A percentile compares a stretch with the other conserved stretches of the same genome.
These are phyloP conservation scores for Drosophila phalerata DNA, from an alignment of 2,888 invertebrate genomes.

Conservation along the genomic window DNA sequence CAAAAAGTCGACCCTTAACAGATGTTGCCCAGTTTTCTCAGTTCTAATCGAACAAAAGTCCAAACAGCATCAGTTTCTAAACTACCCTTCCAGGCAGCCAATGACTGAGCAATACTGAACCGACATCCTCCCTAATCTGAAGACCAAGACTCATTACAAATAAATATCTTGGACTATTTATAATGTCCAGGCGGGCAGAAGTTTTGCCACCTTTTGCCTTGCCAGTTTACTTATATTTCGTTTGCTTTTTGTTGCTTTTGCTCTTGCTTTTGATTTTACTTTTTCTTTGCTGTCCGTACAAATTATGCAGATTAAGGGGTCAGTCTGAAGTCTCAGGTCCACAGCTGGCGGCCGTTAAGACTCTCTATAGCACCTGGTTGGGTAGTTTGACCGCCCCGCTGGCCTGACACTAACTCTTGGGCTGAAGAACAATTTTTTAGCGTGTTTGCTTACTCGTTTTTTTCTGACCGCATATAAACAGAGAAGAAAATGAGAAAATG, in stretches of 20 bases:
- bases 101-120: conserved; percentile 41
- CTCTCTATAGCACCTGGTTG: conserved; percentile 61
- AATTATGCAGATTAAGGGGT: conserved; percentile 85
- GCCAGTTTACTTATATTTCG: conserved; percentile 2
- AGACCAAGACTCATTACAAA: conserved; percentile 71
- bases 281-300: conserved; percentile 56
- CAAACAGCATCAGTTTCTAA: conserved; percentile 35
- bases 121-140: conserved; percentile 39
- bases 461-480: conserved; percentile 19
- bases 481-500: conserved; percentile 19
- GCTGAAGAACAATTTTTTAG: not conserved
- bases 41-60: conserved; percentile 64
- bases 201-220: conserved; percentile 20
- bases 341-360: conserved; percentile 58
- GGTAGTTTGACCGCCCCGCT: conserved; percentile 30
- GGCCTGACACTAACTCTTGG: not conserved
- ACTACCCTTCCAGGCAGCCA: conserved; percentile 65
- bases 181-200: conserved; percentile 56
- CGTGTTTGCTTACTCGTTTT: conserved; percentile 14
- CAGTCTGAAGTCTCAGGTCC: conserved; percentile 54
- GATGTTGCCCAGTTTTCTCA: conserved; percentile 44
- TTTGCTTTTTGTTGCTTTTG: conserved; percentile 2
- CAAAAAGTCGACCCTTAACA: conserved; percentile 61
- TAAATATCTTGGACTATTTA: conserved; percentile 77
- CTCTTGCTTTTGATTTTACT: not conserved